Percentiles rank a stretch among this genome's conserved stretches.
phyloP scores from a whole-genome alignment of 2,113 vertebrate species.

The Alouatta palliata region DNA sequence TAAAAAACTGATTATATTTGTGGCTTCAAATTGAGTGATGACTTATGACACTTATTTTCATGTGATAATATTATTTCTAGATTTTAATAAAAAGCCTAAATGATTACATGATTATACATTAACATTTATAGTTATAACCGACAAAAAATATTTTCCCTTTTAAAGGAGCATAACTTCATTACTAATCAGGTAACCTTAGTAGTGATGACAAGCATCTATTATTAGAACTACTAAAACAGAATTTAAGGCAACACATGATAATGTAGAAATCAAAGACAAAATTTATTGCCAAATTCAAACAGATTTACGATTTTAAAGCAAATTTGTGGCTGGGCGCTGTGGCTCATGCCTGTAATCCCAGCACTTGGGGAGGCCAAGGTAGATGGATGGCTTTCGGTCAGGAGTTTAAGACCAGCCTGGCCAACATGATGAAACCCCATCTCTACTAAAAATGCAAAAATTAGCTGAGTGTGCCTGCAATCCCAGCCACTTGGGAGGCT shows the following conservation, averaged over 20 bases:
- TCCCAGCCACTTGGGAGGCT: no score
- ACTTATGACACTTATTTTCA: constrained; percentile 13
- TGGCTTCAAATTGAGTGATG: background rate
- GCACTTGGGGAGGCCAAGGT: no score
- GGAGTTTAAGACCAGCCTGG: no score
- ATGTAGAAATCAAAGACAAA: background rate
- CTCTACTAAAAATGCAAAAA: no score
- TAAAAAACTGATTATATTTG: background rate
- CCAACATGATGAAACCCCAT: no score
- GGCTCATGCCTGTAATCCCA: no score
- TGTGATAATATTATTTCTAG: background rate
- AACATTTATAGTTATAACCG: background rate
- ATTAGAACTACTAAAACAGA: background rate
- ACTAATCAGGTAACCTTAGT: background rate
- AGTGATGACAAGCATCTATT: background rate
- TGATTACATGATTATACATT: background rate
- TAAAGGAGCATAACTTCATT: background rate
- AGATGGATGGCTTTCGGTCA: no score
- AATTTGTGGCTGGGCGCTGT: background rate
- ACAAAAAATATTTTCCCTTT: background rate
- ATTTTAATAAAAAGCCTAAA: background rate
- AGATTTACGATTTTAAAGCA: background rate
- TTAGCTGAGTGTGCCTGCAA: no score
- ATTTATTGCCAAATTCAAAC: background rate
- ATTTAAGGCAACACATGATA: background rate